Evolutionary conservation across 2,113 vertebrate genomes (phyloP).

Genomic region (Etheostoma spectabile): DNA sequence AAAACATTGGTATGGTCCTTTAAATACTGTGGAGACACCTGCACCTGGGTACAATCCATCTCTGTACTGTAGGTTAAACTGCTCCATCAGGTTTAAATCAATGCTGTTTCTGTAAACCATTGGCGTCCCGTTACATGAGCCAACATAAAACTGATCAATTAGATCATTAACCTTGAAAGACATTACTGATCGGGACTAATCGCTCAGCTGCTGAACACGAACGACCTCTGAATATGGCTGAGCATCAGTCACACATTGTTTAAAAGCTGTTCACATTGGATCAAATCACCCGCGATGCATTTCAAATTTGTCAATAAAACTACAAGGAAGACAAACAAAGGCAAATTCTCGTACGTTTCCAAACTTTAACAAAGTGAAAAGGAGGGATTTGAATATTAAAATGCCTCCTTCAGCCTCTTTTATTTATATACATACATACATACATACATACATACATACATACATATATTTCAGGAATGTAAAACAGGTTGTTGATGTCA

Average conservation of each 20-base stretch:
- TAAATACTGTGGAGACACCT: not conserved
- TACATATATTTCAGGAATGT: not conserved
- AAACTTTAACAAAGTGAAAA: not conserved
- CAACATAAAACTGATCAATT: slow-evolving; percentile 7
- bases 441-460: too few relatives aligned
- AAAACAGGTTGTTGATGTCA: slow-evolving; percentile 11
- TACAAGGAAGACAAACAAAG: not conserved
- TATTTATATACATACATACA: too few relatives aligned
- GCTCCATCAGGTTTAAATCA: not conserved
- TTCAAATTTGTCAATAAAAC: not conserved
- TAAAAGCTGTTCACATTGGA: not conserved
- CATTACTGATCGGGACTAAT: not conserved
- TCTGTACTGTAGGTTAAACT: not conserved
- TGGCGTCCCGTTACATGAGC: not conserved
- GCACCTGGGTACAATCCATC: not conserved
- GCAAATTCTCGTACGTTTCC: not conserved
- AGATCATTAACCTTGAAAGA: slow-evolving; percentile 9
- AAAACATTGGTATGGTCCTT: not conserved
- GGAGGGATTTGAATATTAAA: not conserved
- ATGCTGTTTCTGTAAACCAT: not conserved
- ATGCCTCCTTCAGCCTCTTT: not conserved
- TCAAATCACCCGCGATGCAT: not conserved
- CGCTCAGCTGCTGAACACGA: not conserved
- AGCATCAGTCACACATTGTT: not conserved
- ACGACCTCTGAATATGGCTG: not conserved